phyloP scores from a whole-genome alignment of 92 coral and sea anemone genomes.

The Bergia puertoricense region DNA sequence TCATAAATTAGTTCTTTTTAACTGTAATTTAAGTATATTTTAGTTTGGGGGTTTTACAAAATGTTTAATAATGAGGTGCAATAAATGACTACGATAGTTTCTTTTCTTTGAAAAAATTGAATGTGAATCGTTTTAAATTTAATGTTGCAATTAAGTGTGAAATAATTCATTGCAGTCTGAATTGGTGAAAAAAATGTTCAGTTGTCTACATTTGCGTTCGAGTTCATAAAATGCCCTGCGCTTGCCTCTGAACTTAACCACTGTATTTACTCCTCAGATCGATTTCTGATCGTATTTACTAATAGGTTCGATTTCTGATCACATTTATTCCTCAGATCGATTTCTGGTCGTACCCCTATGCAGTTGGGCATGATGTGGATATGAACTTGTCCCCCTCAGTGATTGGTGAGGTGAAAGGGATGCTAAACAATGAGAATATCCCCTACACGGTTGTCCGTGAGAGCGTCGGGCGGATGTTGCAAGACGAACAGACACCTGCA shows the following conservation, averaged over 20 bases:
- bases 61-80: too few species aligned
- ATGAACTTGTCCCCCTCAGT: constrained; percentile 70
- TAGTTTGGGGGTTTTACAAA: too few species aligned
- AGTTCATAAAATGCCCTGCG: background rate
- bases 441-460: constrained; percentile 47
- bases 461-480: constrained; percentile 56
- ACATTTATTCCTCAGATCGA: constrained; percentile 64
- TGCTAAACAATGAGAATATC: constrained; percentile 62
- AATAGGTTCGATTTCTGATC: constrained; percentile 37
- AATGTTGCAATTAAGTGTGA: too few species aligned
- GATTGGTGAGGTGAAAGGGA: constrained; percentile 51
- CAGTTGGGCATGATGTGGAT: constrained; percentile 61
- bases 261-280: constrained; percentile 40
- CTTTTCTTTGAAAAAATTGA: too few species aligned
- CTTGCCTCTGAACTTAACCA: background rate
- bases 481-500: constrained; percentile 58
- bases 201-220: background rate
- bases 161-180: too few species aligned
- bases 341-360: constrained; percentile 85
- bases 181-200: background rate
- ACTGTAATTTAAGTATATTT: too few species aligned
- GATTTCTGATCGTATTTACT: constrained; percentile 75
- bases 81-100: too few species aligned
- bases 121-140: too few species aligned
- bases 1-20: too few species aligned